These are phyloP conservation scores for Orthosia gracilis DNA, from an alignment of 2,888 invertebrate genomes.

Conservation along the genomic window DNA sequence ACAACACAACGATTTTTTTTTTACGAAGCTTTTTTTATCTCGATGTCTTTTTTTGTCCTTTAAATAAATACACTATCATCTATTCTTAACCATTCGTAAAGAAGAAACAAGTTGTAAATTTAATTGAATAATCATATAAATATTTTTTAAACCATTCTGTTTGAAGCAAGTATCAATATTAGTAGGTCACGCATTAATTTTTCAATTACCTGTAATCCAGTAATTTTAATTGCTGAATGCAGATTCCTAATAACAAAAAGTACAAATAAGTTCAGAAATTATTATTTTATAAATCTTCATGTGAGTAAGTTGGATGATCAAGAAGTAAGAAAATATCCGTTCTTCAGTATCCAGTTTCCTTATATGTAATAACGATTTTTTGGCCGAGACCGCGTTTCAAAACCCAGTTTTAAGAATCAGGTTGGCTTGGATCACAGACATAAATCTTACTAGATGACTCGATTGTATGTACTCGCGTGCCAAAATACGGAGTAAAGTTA, in stretches of 20 bases:
- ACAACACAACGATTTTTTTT: not conserved
- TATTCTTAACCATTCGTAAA: not conserved
- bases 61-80: not conserved
- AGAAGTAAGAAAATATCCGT: slow-evolving; percentile 12
- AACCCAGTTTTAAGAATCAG: slow-evolving; percentile 2
- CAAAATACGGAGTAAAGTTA: too few species aligned
- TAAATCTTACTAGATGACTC: too few species aligned
- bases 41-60: not conserved
- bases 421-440: too few species aligned
- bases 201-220: not conserved
- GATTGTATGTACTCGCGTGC: too few species aligned
- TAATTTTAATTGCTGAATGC: not conserved
- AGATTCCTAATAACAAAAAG: not conserved
- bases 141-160: not conserved
- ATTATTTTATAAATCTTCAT: not conserved
- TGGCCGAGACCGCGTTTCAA: not conserved
- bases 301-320: not conserved
- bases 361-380: not conserved
- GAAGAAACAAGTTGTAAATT: not conserved
- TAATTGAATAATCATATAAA: not conserved
- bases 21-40: not conserved
- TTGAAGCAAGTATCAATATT: slow-evolving; percentile 39
- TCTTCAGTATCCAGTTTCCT: slow-evolving; percentile 7
- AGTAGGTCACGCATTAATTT: not conserved
- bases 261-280: not conserved